phyloP scores from a whole-genome alignment of 53 echinoderm and acorn worm species.

The Antedon mediterranea region DNA sequence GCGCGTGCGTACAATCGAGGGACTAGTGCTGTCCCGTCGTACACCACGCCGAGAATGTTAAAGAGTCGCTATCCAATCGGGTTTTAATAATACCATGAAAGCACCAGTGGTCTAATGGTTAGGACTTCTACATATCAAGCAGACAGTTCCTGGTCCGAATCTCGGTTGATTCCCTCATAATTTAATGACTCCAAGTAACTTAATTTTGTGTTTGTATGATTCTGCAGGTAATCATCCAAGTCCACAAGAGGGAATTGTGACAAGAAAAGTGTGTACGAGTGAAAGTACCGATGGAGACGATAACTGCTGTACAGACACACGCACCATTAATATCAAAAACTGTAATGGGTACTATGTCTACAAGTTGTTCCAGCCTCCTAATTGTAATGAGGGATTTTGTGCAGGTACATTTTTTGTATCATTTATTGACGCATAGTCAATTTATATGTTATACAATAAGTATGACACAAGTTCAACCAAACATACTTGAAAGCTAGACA shows the following conservation, averaged over 20 bases:
- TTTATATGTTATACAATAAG: neutral
- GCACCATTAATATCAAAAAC: neutral
- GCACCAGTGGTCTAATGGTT: too few relatives aligned
- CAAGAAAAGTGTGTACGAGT: neutral
- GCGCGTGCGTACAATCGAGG: too few relatives aligned
- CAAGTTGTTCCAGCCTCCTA: neutral
- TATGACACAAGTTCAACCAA: neutral
- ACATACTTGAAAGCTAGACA: neutral
- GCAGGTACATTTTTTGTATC: neutral
- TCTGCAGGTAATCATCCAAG: neutral
- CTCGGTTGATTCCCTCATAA: too few relatives aligned
- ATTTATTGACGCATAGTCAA: neutral
- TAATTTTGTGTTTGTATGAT: neutral
- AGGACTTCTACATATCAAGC: too few relatives aligned
- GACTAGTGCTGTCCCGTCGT: too few relatives aligned
- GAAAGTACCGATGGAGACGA: neutral
- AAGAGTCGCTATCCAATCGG: too few relatives aligned
- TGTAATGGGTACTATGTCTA: neutral
- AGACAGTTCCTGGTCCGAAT: too few relatives aligned
- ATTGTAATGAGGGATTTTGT: neutral
- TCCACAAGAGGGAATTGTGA: neutral
- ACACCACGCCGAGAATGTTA: too few relatives aligned
- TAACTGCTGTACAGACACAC: neutral
- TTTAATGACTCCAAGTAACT: too few relatives aligned
- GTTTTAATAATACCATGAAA: too few relatives aligned